A percentile compares a stretch with the other conserved stretches of the same genome.
Evolutionary conservation across 1,140 invertebrate species (phyloP).

Genomic region (Agrilus planipennis): DNA sequence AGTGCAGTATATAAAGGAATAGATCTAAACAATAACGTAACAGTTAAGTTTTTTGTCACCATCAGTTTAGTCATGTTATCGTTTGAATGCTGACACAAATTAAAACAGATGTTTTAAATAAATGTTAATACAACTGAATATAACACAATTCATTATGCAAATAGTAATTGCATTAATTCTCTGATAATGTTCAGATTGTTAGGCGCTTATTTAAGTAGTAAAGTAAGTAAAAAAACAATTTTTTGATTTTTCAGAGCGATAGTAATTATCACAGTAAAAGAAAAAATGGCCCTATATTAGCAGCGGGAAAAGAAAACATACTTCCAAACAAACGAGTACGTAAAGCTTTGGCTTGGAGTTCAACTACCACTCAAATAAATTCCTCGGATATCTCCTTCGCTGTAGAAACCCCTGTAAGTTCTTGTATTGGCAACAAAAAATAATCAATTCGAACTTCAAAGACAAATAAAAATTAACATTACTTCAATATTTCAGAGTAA

Average conservation of each 20-base stretch:
- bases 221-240: no score
- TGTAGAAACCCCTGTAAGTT: conserved; percentile 64
- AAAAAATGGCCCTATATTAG: conserved; percentile 27
- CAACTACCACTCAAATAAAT: conserved; percentile 41
- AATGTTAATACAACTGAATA: no score
- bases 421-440: neutral
- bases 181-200: no score
- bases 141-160: no score
- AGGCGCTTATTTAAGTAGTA: no score
- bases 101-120: no score
- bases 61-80: no score
- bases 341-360: conserved; percentile 68
- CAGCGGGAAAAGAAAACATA: conserved; percentile 53
- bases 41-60: no score
- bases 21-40: no score
- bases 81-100: no score
- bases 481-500: conserved; percentile 54
- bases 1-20: no score
- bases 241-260: conserved; percentile 41
- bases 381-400: conserved; percentile 48
- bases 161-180: no score
- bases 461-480: conserved; percentile 1
- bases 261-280: conserved; percentile 47
- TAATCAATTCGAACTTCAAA: neutral
- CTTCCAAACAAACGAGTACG: conserved; percentile 54